Evolutionary conservation across 2,888 invertebrate genomes (phyloP).

Genomic region (Callinectes sapidus): DNA sequence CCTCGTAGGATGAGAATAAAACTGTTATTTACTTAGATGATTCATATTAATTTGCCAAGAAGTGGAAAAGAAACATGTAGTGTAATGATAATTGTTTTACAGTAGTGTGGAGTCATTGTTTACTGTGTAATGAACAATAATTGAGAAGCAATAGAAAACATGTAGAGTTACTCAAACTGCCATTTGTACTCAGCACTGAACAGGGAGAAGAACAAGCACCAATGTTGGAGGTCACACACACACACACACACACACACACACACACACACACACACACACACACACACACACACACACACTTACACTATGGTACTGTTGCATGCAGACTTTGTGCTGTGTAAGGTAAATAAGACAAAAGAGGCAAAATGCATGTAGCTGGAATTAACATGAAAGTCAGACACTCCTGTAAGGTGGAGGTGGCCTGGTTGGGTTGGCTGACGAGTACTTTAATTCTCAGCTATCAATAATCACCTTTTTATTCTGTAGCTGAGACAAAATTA

Average conservation of each 20-base stretch:
- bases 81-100: neutral
- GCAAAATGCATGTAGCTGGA: neutral
- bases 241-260: conserved; percentile 24
- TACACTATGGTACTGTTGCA: neutral
- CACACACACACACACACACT: conserved; percentile 25
- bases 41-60: conserved; percentile 15
- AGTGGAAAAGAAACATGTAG: neutral
- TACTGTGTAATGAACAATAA: neutral
- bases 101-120: conserved; percentile 3
- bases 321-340: conserved; percentile 18
- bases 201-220: neutral
- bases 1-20: neutral
- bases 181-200: neutral
- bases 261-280: conserved; percentile 35
- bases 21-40: neutral
- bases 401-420: neutral
- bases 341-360: neutral
- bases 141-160: neutral
- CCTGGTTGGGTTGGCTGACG: conserved; percentile 9
- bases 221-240: neutral
- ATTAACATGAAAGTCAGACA: conserved; percentile 21
- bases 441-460: neutral
- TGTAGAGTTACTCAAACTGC: neutral
- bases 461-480: neutral
- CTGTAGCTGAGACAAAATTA: conserved; percentile 18